A percentile compares a stretch with the other conserved stretches of the same genome.
phyloP scores from a whole-genome alignment of 2,797 vertebrate species.

The Cercopithecus hamlyni region DNA sequence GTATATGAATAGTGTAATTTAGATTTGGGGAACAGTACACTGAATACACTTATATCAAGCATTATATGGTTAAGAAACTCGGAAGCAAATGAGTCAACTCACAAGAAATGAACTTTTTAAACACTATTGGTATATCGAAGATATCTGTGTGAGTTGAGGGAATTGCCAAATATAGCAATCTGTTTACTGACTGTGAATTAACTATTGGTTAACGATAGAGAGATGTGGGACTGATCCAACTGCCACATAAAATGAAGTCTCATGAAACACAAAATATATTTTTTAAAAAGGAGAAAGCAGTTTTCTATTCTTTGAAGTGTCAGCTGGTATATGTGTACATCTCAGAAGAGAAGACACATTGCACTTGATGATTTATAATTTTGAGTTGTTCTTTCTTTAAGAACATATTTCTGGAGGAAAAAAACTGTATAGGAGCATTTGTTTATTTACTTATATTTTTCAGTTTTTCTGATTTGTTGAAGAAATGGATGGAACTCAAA shows the following conservation, averaged over 20 bases:
- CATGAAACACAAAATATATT: background rate
- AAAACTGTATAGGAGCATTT: background rate
- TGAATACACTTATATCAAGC: background rate
- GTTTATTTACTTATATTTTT: background rate
- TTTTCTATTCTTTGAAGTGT: background rate
- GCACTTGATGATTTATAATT: background rate
- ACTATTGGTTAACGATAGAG: background rate
- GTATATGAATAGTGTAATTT: background rate
- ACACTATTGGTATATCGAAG: background rate
- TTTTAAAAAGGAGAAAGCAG: background rate
- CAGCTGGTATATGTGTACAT: background rate
- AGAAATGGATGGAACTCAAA: conserved; percentile 16
- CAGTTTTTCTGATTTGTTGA: background rate
- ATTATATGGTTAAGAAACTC: background rate
- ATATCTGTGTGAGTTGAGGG: background rate
- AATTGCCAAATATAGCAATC: background rate
- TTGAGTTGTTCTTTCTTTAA: background rate
- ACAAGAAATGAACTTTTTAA: background rate
- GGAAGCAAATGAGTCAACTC: background rate
- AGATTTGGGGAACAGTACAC: background rate
- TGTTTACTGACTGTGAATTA: background rate
- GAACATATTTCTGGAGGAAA: background rate
- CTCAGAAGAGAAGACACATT: background rate
- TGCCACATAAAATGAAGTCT: background rate
- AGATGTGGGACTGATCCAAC: no score